phyloP scores from a whole-genome alignment of 2,113 vertebrate species.

The Oryzias javanicus region DNA sequence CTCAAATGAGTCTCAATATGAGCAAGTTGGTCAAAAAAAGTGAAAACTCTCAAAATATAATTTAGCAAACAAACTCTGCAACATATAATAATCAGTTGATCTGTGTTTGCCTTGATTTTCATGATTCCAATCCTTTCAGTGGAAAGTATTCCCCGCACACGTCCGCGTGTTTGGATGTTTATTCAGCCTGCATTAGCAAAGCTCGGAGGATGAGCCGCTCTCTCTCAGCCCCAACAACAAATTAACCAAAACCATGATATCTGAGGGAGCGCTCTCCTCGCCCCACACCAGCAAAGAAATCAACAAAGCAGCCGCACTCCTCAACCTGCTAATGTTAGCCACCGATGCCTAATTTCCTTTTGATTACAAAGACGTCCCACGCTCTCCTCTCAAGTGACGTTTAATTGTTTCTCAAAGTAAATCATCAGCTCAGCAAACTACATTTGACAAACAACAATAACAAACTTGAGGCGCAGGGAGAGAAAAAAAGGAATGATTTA shows the following conservation, averaged over 20 bases:
- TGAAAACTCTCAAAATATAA: too few relatives aligned
- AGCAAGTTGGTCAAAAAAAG: too few relatives aligned
- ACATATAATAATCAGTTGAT: slow-evolving; percentile 7
- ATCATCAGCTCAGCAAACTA: slow-evolving; percentile 76
- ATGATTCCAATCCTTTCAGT: slow-evolving; percentile 20
- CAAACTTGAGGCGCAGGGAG: slow-evolving; percentile 55
- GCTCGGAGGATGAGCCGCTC: slow-evolving; percentile 40
- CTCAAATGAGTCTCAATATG: too few relatives aligned
- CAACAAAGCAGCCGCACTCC: slow-evolving; percentile 34
- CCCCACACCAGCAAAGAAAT: slow-evolving; percentile 37
- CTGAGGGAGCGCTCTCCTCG: slow-evolving; percentile 20
- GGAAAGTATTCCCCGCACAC: slow-evolving; percentile 26
- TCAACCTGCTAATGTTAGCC: slow-evolving; percentile 69
- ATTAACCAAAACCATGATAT: slow-evolving; percentile 54
- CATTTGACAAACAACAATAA: slow-evolving; percentile 71
- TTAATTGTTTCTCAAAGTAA: slow-evolving; percentile 76
- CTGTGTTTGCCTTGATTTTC: slow-evolving; percentile 21
- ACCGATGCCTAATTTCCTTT: slow-evolving; percentile 73
- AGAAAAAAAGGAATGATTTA: not conserved
- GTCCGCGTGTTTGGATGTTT: slow-evolving; percentile 18
- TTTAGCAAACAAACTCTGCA: not conserved
- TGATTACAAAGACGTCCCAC: slow-evolving; percentile 74
- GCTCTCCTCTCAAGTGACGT: slow-evolving; percentile 73
- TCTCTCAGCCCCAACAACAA: slow-evolving; percentile 43
- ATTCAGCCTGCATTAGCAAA: slow-evolving; percentile 41